Conservation (phyloP, 2,888 invertebrate species). For the Glyphotaelius pellucidus region DNA sequence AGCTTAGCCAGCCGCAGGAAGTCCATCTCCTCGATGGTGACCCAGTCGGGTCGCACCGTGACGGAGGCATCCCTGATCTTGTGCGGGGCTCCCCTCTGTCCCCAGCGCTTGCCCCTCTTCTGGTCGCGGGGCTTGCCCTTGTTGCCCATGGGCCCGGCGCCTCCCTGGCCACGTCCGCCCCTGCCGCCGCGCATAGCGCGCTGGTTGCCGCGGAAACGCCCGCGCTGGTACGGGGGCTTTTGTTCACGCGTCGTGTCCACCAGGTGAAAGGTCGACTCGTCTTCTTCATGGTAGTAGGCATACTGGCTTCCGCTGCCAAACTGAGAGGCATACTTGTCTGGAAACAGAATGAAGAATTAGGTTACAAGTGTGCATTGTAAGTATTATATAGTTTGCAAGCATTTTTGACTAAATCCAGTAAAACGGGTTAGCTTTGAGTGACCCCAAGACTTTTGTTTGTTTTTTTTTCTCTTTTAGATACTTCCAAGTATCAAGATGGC, state of each 20-base stretch:
- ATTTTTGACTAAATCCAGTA: neutral
- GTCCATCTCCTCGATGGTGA: slow-evolving; percentile 98
- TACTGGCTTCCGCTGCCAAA: slow-evolving; percentile 98
- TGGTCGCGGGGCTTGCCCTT: slow-evolving; percentile 90
- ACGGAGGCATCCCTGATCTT: slow-evolving; percentile 98
- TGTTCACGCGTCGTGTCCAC: slow-evolving; percentile 95
- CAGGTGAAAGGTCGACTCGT: slow-evolving; percentile 98
- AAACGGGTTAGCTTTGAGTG: neutral
- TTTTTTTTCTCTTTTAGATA: too few species aligned
- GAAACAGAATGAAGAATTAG: slow-evolving; percentile 63
- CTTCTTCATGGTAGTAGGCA: slow-evolving; percentile 99
- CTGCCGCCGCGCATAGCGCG: slow-evolving; percentile 84
- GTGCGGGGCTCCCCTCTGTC: slow-evolving; percentile 88
- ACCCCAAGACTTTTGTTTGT: too few species aligned
- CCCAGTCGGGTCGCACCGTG: slow-evolving; percentile 96
- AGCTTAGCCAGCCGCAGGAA: slow-evolving; percentile 96
- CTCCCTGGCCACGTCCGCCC: slow-evolving; percentile 84
- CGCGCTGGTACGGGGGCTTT: slow-evolving; percentile 95
- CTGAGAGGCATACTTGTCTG: slow-evolving; percentile 93
- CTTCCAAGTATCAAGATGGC: too few species aligned
- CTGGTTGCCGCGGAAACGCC: slow-evolving; percentile 90
- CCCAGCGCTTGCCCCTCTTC: slow-evolving; percentile 92
- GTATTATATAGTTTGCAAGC: slow-evolving; percentile 31
- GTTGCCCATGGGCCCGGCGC: slow-evolving; percentile 86
- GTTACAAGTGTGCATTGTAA: neutral